Evolutionary conservation across 1,140 invertebrate species (phyloP), one percentile per base, ranked within the genome.

Genomic region (Steinernema feltiae): DNA sequence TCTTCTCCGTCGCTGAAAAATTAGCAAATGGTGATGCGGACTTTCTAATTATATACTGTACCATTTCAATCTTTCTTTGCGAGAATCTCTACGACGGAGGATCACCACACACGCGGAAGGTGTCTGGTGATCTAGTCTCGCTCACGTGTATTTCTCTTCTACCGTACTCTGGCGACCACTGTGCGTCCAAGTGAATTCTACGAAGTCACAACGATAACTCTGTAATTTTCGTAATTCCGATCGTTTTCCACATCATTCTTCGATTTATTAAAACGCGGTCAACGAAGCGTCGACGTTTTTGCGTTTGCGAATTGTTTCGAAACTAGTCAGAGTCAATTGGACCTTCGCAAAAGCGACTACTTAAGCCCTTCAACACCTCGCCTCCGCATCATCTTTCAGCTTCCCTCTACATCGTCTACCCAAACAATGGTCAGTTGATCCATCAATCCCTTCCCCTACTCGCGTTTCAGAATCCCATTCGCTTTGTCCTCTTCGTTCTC

Each of bases 201-300:
- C n/a, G n/a, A n/a, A n/a, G n/a, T n/a, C n/a, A n/a, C n/a, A 18
- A 41, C 35, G 18, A 7, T 18, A 7, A 41, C 35, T 41, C 35
- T 41, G 35, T 41, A 41, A 41, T 41, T 41, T 41, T 41, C 18
- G 35, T 41, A 7, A 18, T 7, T 7, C 35, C 7, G 7, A 7
- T 18, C 35, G 7, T 41, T 41, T 41, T 41, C 35, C 35, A 41
- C 35, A 41, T 41, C 24, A 12, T 12, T 27, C 53, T 63, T 15
- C 53, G 53, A 63, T 63, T 63, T 63, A 21, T 27, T 21, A 63
- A 63, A 63, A 17, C 53, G 53, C 53, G 53, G 53, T 63, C 53
- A 63, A 3, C 53, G 53, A 63, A 63, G 53, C 24, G 53, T 27
- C 12, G 3, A 3, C 24, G 7, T 63, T 63, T 63, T 63, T 27